phyloP scores from a whole-genome alignment of 2,113 vertebrate genomes.

The Etheostoma cragini region DNA sequence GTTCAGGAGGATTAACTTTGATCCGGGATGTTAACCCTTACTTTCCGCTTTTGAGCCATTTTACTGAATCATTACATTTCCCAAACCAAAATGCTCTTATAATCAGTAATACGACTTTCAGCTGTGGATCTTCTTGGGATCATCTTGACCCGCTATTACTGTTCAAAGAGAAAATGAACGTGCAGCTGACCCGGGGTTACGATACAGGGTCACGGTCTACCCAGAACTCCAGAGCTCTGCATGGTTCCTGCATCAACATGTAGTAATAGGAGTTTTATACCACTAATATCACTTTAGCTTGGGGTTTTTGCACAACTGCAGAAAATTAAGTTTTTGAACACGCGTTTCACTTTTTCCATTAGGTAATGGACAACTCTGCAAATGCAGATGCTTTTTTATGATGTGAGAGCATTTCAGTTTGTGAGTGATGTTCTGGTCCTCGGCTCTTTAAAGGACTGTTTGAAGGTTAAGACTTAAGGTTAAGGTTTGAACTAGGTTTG shows the following conservation, averaged over 20 bases:
- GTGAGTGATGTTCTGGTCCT: neutral
- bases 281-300: slow-evolving; percentile 37
- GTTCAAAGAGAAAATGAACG: neutral
- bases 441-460: neutral
- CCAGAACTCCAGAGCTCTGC: neutral
- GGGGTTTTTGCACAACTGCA: slow-evolving; percentile 38
- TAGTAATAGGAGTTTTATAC: slow-evolving; percentile 9
- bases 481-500: neutral
- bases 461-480: neutral
- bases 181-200: neutral
- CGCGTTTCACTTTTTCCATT: slow-evolving; percentile 56
- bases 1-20: neutral
- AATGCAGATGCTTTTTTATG: slow-evolving; percentile 5
- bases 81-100: neutral
- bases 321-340: slow-evolving; percentile 3
- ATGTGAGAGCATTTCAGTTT: neutral
- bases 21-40: too few relatives aligned
- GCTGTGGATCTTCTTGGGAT: neutral
- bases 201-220: neutral
- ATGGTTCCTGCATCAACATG: slow-evolving; percentile 18
- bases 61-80: neutral
- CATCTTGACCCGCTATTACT: neutral
- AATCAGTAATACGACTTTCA: neutral
- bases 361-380: slow-evolving; percentile 26
- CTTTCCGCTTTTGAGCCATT: neutral